Base-by-base conservation (phyloP, 2,888 invertebrate genomes). In the Melolontha melolontha region DNA sequence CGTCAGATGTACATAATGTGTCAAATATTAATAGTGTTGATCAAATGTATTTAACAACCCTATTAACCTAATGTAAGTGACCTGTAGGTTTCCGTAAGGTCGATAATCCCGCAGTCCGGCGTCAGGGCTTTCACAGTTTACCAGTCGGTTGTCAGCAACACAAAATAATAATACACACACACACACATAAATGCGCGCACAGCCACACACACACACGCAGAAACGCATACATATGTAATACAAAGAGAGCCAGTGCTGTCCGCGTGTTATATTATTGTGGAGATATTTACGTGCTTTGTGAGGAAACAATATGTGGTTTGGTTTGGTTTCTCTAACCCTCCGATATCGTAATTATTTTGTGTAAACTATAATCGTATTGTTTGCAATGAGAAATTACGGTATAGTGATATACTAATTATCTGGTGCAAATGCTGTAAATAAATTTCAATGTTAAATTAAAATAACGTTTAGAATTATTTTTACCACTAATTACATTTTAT, bases 1-100 rank as follows among this genome's bases (percentile, higher is more conserved):
- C 4, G 22, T 22, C 34, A 34, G 7, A 10, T 10, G 34, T 6
- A 34, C n/a, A 34, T 5, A 57, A 55, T 47, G 59, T 57, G 59
- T 66, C 66, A 66, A 66, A 66, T 66, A 66, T 66, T 66, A 66
- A 66, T 66, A 57, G 59, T 66, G 66, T 66, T 66, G 66, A 66
- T 66, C 66, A 66, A 66, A 57, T 66, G 59, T 47, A 57, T 57
- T 59, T 66, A 59, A 42, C 66, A 47, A 42, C 40, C 66, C 66
- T 49, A 66, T 66, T 66, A 66, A 66, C 66, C 66, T 55, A 55
- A 66, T 66, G 66, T 66, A 66, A 66, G 66, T 66, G 57, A 66
- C 66, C 57, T 57, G 66, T 41, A 47, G 22, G 57, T 14, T 55
- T n/a, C 49, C 34, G 55, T 55, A 55, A 55, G 57, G 66, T 66